Evolutionary conservation across 2,113 vertebrate genomes (phyloP), one percentile per base, ranked within the genome.

Genomic region (zebrafish (Danio rerio)): DNA sequence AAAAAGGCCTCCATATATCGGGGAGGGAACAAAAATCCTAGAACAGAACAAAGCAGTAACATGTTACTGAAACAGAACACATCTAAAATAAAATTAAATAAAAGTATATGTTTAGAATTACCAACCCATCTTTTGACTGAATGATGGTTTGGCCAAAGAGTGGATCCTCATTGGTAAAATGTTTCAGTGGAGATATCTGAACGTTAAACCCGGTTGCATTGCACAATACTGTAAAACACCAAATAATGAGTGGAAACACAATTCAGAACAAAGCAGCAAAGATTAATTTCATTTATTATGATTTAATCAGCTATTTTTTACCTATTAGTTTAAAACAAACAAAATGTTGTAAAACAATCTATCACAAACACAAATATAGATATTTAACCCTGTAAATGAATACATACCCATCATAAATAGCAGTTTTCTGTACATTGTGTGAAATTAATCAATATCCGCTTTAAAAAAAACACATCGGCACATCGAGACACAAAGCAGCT

Each of bases 71-170:
- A 31, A 1, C 31, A 47, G 0, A 80, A 52, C 11, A 52, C 7
- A 52, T 52, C 50, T 45, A 20, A 45, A 16, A 3, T 43, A 18
- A 40, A n/a, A n/a, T 2, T 16, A 55, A 66, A n/a, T 52, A 1
- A 49, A 20, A 5, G 16, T 11, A 43, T 58, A 10, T 31, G 3
- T 31, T 2, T 31, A 31, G 1, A 31, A 18, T 42, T 7, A 86
- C 84, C 65, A 78, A 90, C 89, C 89, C 89, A 59, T 85, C 18
- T 52, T 56, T 78, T 20, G 79, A 87, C 6, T 86, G 80, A 77
- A 87, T 70, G 45, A 82, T 72, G 9, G 76, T 84, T 89, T 87
- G 87, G 45, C 89, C 89, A 87, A 90, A 89, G 12, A 88, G 70
- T 6, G 20, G 58, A 66, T 90, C 89, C 1, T 56, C 13, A 2